Evolutionary conservation across 2,888 invertebrate species (phyloP), one percentile per base, ranked within the genome.

Genomic region (Branchipolynoe longqiensis): DNA sequence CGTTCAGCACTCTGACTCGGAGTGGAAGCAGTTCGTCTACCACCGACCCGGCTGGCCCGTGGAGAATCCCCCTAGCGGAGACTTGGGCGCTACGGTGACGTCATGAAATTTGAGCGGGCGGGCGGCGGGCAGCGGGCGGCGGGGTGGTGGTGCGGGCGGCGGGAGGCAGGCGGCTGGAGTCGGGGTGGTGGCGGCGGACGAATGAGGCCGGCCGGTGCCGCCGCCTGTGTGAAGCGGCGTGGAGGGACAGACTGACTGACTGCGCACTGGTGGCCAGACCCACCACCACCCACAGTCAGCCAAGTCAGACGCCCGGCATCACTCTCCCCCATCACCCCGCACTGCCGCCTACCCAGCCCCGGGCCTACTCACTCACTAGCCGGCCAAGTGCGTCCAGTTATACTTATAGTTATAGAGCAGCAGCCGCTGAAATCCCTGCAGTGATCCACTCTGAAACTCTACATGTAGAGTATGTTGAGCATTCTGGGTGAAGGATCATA

Each of bases 191-290:
- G n/a, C n/a, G n/a, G n/a, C n/a, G n/a, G n/a, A n/a, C n/a, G n/a
- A n/a, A n/a, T n/a, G n/a, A n/a, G n/a, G 48, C 69, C 69, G 69
- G 69, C 69, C 69, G 69, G 69, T 69, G 69, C 69, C 69, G 69
- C 69, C 69, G 69, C n/a, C 69, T 69, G 69, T 33, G 33, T 28
- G 8, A 8, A 12, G 8, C 12, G 38, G n/a, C n/a, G n/a, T n/a
- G n/a, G n/a, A n/a, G n/a, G n/a, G n/a, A n/a, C n/a, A n/a, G n/a
- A n/a, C n/a, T n/a, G n/a, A n/a, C 22, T n/a, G 4, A 33, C 14
- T 36, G 14, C 69, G 38, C 36, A 14, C 36, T 69, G n/a, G n/a
- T n/a, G n/a, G n/a, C n/a, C n/a, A n/a, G n/a, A n/a, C 69, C 36
- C 36, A 14, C 33, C n/a, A n/a, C 69, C 12, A 36, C 2, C 69